phyloP scores from a whole-genome alignment of 2,797 vertebrate genomes.

The Sebastes minor region DNA sequence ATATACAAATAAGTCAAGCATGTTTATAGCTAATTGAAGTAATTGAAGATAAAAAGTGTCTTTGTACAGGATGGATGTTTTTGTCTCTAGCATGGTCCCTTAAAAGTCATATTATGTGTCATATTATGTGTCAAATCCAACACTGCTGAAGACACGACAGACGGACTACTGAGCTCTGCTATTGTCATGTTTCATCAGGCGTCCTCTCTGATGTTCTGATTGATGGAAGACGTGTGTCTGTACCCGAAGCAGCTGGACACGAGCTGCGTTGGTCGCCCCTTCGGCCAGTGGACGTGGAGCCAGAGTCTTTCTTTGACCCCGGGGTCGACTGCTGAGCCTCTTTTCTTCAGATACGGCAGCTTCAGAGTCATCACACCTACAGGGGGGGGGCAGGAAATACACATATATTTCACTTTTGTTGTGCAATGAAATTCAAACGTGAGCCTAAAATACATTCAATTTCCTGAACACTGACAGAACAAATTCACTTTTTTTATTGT shows the following conservation, averaged over 20 bases:
- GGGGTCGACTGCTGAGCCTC: conserved; percentile 86
- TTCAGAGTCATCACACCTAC: conserved; percentile 90
- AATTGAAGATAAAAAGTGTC: background rate
- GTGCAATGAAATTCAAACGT: no score
- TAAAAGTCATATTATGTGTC: no score
- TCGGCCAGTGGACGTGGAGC: conserved; percentile 92
- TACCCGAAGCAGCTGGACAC: conserved; percentile 95
- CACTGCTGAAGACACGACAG: no score
- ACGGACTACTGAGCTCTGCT: background rate
- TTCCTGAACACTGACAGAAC: no score
- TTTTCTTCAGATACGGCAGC: conserved; percentile 91
- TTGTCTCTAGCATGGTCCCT: background rate
- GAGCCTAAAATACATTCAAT: no score
- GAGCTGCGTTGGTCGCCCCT: conserved; percentile 81
- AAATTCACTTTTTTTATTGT: no score
- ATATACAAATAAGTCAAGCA: background rate
- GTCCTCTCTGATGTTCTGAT: background rate
- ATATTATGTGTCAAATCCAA: no score
- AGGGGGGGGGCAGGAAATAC: no score
- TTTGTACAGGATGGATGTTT: background rate
- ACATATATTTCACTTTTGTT: no score
- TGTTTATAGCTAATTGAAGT: background rate
- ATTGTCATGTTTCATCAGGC: background rate
- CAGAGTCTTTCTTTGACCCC: conserved; percentile 92
- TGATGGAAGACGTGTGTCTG: background rate